Percentiles rank a stretch among this genome's conserved stretches.
Conservation (phyloP, 1,140 invertebrate genomes). For the Bathynomus jamesi region DNA sequence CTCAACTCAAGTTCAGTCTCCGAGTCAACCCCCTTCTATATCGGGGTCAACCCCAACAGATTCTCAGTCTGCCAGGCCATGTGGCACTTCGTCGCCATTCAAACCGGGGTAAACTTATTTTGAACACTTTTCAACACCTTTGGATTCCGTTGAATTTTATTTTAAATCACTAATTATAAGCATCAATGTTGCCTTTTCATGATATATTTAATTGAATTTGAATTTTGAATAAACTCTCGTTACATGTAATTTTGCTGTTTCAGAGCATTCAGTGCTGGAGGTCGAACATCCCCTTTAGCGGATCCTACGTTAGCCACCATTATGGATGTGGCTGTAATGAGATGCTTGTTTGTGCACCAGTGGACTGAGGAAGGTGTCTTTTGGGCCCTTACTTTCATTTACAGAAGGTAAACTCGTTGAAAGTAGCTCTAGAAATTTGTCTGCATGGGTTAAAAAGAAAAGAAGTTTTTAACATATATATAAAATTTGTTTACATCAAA, state of each 20-base stretch:
- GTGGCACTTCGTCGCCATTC: background rate
- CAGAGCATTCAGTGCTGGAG: background rate
- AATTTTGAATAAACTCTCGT: too few species aligned
- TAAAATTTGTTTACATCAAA: too few species aligned
- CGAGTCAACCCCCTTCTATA: background rate
- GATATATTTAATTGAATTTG: too few species aligned
- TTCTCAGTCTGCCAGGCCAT: background rate
- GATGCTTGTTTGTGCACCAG: conserved; percentile 92
- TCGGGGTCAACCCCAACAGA: background rate
- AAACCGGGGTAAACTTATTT: background rate
- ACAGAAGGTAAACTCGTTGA: conserved; percentile 74
- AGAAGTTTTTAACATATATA: too few species aligned
- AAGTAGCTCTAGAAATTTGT: too few species aligned
- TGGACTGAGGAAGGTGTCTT: conserved; percentile 97
- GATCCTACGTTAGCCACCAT: conserved; percentile 75
- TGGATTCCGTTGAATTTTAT: too few species aligned
- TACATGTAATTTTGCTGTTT: background rate
- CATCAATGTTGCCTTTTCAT: too few species aligned
- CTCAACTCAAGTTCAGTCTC: background rate
- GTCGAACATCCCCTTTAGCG: conserved; percentile 33
- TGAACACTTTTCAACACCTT: too few species aligned
- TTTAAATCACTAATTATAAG: too few species aligned
- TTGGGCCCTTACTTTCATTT: conserved; percentile 92
- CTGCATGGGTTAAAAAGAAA: too few species aligned
- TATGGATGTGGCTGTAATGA: conserved; percentile 86